These are phyloP conservation scores for Scomber scombrus DNA, from an alignment of 2,113 vertebrate species.

Conservation along the genomic window DNA sequence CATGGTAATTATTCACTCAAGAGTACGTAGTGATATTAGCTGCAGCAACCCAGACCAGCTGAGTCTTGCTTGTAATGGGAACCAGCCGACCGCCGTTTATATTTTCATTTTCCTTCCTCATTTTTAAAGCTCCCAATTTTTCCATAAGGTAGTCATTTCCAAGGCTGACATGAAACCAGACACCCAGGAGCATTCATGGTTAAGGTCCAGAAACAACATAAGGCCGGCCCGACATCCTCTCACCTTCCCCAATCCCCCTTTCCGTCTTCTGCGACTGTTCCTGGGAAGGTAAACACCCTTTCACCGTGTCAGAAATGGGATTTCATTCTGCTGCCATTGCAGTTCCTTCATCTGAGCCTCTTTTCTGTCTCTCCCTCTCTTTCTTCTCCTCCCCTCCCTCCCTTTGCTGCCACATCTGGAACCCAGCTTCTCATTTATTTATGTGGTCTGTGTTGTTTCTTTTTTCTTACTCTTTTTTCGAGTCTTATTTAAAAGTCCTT, in stretches of 20 bases:
- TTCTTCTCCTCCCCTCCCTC: constrained; percentile 50
- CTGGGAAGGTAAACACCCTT: constrained; percentile 77
- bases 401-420: constrained; percentile 84
- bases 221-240: constrained; percentile 65
- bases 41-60: constrained; percentile 46
- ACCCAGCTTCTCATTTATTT: constrained; percentile 84
- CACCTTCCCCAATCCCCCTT: constrained; percentile 66
- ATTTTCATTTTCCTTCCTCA: constrained; percentile 66
- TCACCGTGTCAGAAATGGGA: constrained; percentile 62
- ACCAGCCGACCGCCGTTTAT: constrained; percentile 65
- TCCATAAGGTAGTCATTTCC: constrained; percentile 75
- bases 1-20: constrained; percentile 51
- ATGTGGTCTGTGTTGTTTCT: constrained; percentile 80
- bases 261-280: constrained; percentile 50
- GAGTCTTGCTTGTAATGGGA: constrained; percentile 64
- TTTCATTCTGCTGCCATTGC: constrained; percentile 76
- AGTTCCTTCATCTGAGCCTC: constrained; percentile 62
- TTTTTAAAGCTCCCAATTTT: constrained; percentile 71
- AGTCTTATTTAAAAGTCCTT: constrained; percentile 77
- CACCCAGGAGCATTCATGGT: constrained; percentile 68
- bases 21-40: constrained; percentile 29
- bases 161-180: constrained; percentile 79
- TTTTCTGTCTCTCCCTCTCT: constrained; percentile 53
- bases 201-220: constrained; percentile 80
- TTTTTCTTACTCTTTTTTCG: constrained; percentile 56